Evolutionary conservation across 2,113 vertebrate genomes (phyloP).

Genomic region (Otolemur garnettii): DNA sequence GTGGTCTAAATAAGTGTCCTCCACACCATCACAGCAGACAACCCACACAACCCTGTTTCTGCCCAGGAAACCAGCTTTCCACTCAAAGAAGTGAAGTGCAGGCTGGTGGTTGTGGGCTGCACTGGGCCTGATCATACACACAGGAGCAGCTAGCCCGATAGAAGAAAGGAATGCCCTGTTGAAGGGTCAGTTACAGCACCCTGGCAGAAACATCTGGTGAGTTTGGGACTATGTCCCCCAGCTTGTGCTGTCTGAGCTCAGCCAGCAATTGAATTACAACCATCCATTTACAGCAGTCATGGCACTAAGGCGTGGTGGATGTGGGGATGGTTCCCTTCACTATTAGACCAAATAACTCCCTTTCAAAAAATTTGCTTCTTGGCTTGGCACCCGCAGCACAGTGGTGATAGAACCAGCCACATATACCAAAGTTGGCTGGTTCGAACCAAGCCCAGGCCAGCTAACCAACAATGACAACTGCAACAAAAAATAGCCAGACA

Average conservation of each 20-base stretch:
- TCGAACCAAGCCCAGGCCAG: no score
- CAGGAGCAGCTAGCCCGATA: background rate
- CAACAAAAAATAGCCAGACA: no score
- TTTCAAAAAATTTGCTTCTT: background rate
- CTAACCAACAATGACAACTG: no score
- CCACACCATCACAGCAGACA: background rate
- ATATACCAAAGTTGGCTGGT: no score
- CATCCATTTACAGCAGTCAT: background rate
- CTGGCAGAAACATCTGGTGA: background rate
- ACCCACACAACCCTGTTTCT: background rate
- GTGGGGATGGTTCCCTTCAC: background rate
- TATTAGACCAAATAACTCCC: background rate
- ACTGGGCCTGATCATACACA: background rate
- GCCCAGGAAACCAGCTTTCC: background rate
- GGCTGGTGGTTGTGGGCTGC: background rate
- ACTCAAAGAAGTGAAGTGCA: background rate
- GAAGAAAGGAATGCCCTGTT: background rate
- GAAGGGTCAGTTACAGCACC: background rate
- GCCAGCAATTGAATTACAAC: background rate
- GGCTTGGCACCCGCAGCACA: no score
- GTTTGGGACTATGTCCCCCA: background rate
- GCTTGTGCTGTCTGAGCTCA: background rate
- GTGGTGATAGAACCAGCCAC: no score
- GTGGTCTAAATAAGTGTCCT: background rate
- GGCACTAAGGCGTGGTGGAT: background rate